Percentiles rank a stretch among this genome's conserved stretches.
Evolutionary conservation across 1,140 invertebrate species (phyloP).

Genomic region (Neoseiulus cucumeris): DNA sequence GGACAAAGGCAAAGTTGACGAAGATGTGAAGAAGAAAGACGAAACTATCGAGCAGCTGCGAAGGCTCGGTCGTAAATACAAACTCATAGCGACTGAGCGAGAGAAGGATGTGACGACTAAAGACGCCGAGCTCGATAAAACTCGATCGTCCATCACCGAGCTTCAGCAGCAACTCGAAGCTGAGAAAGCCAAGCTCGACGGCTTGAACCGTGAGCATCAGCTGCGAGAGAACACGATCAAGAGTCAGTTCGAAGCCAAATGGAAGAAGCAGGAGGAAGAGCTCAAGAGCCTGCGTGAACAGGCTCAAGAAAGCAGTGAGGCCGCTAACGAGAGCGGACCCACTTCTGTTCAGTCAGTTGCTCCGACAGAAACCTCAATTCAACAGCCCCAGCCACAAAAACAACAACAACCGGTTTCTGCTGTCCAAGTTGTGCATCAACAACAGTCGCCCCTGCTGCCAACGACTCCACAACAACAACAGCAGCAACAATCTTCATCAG

Average conservation of each 20-base stretch:
- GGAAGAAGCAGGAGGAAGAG: not conserved
- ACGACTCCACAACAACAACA: not conserved
- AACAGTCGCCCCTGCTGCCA: not conserved
- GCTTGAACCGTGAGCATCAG: not conserved
- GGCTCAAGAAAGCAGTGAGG: no score
- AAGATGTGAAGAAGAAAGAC: not conserved
- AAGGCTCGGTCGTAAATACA: not conserved
- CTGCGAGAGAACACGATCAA: not conserved
- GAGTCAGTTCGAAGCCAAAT: conserved; percentile 3
- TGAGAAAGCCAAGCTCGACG: not conserved
- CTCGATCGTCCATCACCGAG: not conserved
- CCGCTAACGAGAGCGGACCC: not conserved
- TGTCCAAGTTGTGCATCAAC: not conserved
- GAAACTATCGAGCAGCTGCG: not conserved
- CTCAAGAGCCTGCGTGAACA: not conserved
- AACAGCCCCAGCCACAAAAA: not conserved
- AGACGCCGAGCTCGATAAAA: not conserved
- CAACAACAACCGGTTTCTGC: not conserved
- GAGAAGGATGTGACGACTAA: not conserved
- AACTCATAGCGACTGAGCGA: not conserved
- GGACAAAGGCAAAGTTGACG: not conserved
- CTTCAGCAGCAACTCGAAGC: not conserved
- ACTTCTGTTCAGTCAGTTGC: not conserved
- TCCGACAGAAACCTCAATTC: not conserved
- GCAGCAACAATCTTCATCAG: not conserved